Evolutionary conservation across 2,888 invertebrate species (phyloP).

Genomic region (Frankliniella fusca): DNA sequence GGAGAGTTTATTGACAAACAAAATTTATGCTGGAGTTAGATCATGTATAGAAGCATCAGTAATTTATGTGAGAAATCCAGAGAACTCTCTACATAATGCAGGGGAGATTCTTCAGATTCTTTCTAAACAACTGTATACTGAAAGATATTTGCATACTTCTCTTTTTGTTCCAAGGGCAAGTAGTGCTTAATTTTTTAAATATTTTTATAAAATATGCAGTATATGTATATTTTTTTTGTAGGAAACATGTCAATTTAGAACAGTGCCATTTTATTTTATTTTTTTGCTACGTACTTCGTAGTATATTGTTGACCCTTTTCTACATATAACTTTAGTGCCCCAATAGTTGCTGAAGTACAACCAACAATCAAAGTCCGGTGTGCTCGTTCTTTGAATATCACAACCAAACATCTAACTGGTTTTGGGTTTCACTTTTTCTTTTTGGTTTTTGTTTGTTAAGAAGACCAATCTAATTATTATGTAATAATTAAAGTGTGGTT

Average conservation of each 20-base stretch:
- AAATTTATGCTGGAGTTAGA: conserved; percentile 49
- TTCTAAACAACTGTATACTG: conserved; percentile 52
- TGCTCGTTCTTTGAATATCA: too few relatives aligned
- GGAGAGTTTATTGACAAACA: conserved; percentile 47
- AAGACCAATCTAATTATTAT: neutral
- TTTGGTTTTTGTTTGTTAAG: too few relatives aligned
- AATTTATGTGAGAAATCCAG: conserved; percentile 52
- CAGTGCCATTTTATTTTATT: neutral
- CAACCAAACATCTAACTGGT: too few relatives aligned
- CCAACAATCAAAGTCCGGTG: too few relatives aligned
- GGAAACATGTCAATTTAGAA: neutral
- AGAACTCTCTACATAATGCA: conserved; percentile 55
- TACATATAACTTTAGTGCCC: neutral
- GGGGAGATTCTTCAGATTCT: conserved; percentile 49
- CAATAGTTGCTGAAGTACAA: too few relatives aligned
- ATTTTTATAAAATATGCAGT: neutral
- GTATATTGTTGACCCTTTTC: neutral
- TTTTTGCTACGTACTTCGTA: neutral
- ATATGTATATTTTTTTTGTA: neutral
- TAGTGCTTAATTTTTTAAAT: neutral
- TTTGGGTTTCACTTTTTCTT: too few relatives aligned
- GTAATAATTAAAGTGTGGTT: neutral
- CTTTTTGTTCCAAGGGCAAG: neutral
- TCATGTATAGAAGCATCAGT: conserved; percentile 48
- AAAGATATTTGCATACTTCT: conserved; percentile 39